Evolutionary conservation across 2,797 vertebrate species (phyloP), one percentile per base, ranked within the genome.

Genomic region (Ceryle rudis): DNA sequence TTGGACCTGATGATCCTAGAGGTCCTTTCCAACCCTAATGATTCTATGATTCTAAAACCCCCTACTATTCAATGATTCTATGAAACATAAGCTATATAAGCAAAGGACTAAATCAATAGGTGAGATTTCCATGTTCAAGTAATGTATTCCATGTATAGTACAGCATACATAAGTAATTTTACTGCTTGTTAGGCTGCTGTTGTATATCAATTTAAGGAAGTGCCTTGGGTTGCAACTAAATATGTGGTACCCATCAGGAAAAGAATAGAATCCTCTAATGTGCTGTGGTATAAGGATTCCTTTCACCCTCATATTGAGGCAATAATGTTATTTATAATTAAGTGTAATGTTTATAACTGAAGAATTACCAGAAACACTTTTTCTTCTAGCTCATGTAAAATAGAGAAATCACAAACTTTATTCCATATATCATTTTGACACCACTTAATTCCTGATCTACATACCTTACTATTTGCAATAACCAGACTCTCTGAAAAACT

Each of bases 231-330:
- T 39, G 61, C 42, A 84, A 41, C 54, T 54, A 31, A 25, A 44
- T 65, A 4, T 49, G 19, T 81, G 11, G 12, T 66, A 22, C 6
- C 6, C 46, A 57, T 28, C 20, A 81, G 49, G 20, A 70, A 91
- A 83, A 49, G 10, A 62, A 33, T 2, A 44, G 15, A n/a, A 42
- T 80, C 11, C 8, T 47, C 35, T 77, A 37, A 72, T 0, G 0
- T 46, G 33, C 23, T 52, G n/a, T 1, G 0, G 8, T 49, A 23
- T n/a, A 35, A 81, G 58, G 10, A 70, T 4, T 54, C 5, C 37
- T 93, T 83, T 20, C 11, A 46, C 10, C 6, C 23, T 86, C 11
- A 19, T 33, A 25, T 0, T 60, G 29, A 81, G 26, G 5, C 28
- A 86, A 49, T 39, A 89, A 58, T 65, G 10, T 5, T 83, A 57